These are phyloP conservation scores for Corythornis vintsioides DNA, from an alignment of 2,113 vertebrate genomes.

Conservation along the genomic window DNA sequence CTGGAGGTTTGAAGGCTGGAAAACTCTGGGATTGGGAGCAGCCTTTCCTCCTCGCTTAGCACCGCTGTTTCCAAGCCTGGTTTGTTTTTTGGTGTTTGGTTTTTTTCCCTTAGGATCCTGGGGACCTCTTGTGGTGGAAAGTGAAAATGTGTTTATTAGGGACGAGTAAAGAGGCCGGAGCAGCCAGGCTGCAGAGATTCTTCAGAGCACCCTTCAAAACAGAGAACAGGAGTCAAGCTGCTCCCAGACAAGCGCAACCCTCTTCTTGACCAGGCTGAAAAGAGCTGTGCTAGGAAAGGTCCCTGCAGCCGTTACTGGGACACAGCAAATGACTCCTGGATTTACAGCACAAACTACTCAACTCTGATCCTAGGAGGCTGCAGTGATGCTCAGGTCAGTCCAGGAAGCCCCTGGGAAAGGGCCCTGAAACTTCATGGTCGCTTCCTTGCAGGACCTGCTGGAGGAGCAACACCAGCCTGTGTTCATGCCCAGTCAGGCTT, in stretches of 20 bases:
- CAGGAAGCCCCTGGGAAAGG: rapidly evolving
- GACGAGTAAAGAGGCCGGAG: rapidly evolving
- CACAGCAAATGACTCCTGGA: background rate
- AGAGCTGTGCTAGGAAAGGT: background rate
- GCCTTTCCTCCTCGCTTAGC: background rate
- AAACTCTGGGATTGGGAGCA: too few relatives aligned
- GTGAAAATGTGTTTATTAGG: background rate
- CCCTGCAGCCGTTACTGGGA: background rate
- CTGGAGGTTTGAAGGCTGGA: background rate
- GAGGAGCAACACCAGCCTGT: background rate
- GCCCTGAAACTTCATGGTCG: rapidly evolving
- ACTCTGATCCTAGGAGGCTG: background rate
- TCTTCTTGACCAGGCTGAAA: background rate
- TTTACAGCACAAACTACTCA: background rate
- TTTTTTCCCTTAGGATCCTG: background rate
- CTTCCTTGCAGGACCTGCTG: background rate
- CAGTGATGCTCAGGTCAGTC: background rate
- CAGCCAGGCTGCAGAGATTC: rapidly evolving
- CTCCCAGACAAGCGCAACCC: background rate
- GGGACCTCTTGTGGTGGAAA: constrained; percentile 46
- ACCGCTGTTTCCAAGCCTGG: rapidly evolving
- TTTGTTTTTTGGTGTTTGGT: rapidly evolving
- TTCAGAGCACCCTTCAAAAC: too few relatives aligned
- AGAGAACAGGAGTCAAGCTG: background rate
- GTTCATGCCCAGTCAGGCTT: background rate